Base-by-base conservation (phyloP, 2,113 vertebrate genomes). In the Dascyllus trimaculatus region DNA sequence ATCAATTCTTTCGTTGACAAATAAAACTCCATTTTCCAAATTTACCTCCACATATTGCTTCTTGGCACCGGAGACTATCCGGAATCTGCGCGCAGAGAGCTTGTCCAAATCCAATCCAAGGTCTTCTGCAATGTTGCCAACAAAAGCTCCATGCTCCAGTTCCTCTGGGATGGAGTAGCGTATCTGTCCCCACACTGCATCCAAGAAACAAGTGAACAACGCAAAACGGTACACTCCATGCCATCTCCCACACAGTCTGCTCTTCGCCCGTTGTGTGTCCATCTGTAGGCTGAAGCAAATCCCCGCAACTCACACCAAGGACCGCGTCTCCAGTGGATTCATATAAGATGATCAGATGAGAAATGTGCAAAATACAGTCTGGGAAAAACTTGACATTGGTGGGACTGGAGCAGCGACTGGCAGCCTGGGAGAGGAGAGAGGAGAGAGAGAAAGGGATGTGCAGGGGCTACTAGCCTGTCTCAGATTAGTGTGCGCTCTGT, bases 111-210 rank as follows among this genome's bases (percentile, higher is more conserved):
- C 90, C 84, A 94, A 82, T 6, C 93, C 93, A 78, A 94, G 81
- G 78, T 94, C 93, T 73, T 94, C 93, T 3, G 91, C 93, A 22
- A 94, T 91, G 26, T 94, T 94, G 14, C 92, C 93, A 76, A 94
- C 89, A 53, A 94, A 94, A 4, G 93, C 91, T 15, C 93, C 93
- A n/a, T 94, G 93, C 40, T 93, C 93, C 74, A 91, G 87, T 13
- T 94, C 93, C 81, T 94, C 93, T 15, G 92, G 93, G 78, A 94
- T 91, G 0, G 91, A 91, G 83, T 94, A 94, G 13, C 92, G 91
- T 26, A 93, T 90, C 84, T 94, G 94, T 84, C 82, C 92, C 17
- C 77, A 49, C 38, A 88, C 91, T 29, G 75, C 66, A 18, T 93
- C 88, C 90, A 91, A 58, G 32, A 91, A 29, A 81, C 84, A 90